Base-by-base conservation (phyloP, 2,888 invertebrate species). In the Xestoiulus laeticollis region DNA sequence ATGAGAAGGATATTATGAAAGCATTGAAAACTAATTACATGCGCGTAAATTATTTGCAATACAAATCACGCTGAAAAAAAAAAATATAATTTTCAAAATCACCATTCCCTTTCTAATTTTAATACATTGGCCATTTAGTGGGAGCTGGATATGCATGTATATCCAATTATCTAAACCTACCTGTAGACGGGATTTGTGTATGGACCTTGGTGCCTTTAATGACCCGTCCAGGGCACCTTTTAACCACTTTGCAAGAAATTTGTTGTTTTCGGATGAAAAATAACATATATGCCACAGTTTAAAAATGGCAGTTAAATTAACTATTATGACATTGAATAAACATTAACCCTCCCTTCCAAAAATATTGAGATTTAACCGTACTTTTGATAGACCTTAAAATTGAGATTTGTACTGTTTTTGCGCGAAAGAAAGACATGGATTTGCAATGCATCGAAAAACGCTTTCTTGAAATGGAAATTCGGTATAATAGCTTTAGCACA, bases 381-480 rank as follows among this genome's bases (percentile, higher is more conserved):
- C 30, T 10, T 78, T 78, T 78, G 30, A 30, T 4, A 78, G 12
- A 78, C 5, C 14, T 12, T 30, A 26, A 78, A 78, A 78, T 3
- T 78, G 2, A 10, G 78, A 78, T 78, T 78, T 78, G 78, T 78
- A 78, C 78, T 78, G 30, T 1, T 30, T 16, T 78, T 78, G 78
- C 78, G 22, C 30, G 30, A 78, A 78, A 26, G 14, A 48, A 48
- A 14, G 48, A 16, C n/a, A n/a, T 1, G n/a, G 59, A 8, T 30
- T 78, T 30, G 30, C 26, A 30, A 78, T 30, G 12, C 10, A 78
- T 30, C 78, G 30, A 78, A 68, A 30, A 12, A 78, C 4, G 30
- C 78, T 78, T 78, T 78, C 78, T 78, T 78, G 78, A 78, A 78
- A 30, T 30, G 78, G 68, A 78, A 78, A 78, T 78, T 22, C 78